Percentiles rank a stretch among this genome's conserved stretches.
Conservation (phyloP, 1,140 invertebrate genomes). For the Drosophila gunungcola region DNA sequence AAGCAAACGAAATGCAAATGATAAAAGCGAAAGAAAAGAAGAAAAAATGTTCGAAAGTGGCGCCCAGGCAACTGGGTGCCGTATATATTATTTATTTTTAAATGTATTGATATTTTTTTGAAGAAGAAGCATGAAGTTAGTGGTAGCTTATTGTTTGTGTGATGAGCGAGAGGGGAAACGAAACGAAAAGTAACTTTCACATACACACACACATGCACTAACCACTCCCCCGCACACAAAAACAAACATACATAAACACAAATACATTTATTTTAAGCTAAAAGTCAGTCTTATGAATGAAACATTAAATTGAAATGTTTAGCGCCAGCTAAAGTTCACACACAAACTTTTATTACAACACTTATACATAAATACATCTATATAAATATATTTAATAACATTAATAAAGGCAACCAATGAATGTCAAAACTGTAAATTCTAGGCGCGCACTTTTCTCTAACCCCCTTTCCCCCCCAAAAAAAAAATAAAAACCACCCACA, state of each 20-base stretch:
- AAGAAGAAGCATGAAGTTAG: conserved; percentile 53
- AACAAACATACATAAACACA: conserved; percentile 30
- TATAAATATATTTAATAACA: conserved; percentile 69
- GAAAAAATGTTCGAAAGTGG: conserved; percentile 19
- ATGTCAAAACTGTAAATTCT: conserved; percentile 56
- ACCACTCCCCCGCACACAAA: conserved; percentile 4
- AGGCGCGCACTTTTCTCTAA: conserved; percentile 55
- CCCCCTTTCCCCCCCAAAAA: conserved; percentile 1
- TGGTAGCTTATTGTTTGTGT: conserved; percentile 37
- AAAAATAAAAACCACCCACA: background rate
- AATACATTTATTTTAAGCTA: conserved; percentile 65
- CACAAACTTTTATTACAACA: conserved; percentile 31
- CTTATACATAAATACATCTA: conserved; percentile 52
- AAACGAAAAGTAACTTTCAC: conserved; percentile 25
- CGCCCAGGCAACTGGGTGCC: conserved; percentile 17
- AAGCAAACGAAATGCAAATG: conserved; percentile 12
- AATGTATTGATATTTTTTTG: conserved; percentile 60
- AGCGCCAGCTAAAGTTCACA: conserved; percentile 59
- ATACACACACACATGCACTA: conserved; percentile 12
- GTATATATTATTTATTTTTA: conserved; percentile 80
- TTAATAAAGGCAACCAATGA: conserved; percentile 69
- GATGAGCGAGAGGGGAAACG: conserved; percentile 26
- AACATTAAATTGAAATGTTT: conserved; percentile 69
- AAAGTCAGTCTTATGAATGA: conserved; percentile 72
- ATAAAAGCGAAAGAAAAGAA: conserved; percentile 12